Evolutionary conservation across 2,888 invertebrate genomes (phyloP).

Genomic region (Dinocampus coccinellae): DNA sequence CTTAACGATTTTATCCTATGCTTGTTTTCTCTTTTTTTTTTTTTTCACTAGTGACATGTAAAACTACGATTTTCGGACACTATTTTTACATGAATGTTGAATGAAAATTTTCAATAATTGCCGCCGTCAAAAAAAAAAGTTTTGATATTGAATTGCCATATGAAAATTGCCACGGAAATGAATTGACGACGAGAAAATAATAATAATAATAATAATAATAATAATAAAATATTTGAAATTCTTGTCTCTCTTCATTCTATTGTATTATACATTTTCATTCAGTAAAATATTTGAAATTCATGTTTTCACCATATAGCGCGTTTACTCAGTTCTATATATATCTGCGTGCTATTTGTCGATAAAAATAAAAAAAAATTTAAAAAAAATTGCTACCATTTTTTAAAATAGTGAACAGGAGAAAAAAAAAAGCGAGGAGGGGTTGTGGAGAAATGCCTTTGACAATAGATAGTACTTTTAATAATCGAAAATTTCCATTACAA

Average conservation of each 20-base stretch:
- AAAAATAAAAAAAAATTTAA: no score
- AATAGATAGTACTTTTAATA: not conserved
- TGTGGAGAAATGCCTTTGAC: no score
- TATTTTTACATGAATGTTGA: not conserved
- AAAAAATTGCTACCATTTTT: not conserved
- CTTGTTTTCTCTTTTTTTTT: not conserved
- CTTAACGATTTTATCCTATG: constrained; percentile 1
- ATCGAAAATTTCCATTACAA: not conserved
- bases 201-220: no score
- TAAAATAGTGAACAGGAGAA: not conserved
- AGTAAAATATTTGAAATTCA: not conserved
- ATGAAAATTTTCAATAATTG: constrained; percentile 16
- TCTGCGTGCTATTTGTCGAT: not conserved
- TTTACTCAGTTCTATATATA: not conserved
- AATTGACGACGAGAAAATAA: not conserved
- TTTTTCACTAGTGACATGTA: no score
- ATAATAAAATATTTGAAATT: not conserved
- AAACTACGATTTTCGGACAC: not conserved
- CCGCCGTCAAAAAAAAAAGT: constrained; percentile 2
- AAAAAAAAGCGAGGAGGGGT: no score
- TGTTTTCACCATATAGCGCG: not conserved
- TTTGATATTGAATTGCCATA: constrained; percentile 11
- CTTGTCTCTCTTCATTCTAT: not conserved
- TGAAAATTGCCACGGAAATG: constrained; percentile 11
- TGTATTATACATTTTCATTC: not conserved